Base-by-base conservation (phyloP, 2,113 vertebrate genomes). In the Nycticorax nycticorax region DNA sequence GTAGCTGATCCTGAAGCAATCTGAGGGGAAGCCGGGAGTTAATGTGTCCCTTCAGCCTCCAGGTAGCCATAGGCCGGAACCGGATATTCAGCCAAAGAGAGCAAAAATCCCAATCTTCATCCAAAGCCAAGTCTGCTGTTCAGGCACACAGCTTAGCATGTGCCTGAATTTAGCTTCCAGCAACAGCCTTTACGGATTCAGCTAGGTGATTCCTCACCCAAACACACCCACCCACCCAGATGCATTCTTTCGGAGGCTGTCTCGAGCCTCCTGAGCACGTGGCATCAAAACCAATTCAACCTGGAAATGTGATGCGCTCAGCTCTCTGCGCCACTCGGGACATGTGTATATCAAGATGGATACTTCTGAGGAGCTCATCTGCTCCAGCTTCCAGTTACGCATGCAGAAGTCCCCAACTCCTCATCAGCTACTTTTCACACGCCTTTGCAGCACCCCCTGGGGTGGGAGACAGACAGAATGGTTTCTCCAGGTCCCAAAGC, bases 221-320 rank as follows among this genome's bases (percentile, higher is more conserved):
- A 83, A 57, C 32, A 79, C 39, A 57, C 14, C 8, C 64, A 53
- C 21, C 3, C 15, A 23, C 14, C 4, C 56, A 28, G 47, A 35
- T 33, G 43, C 18, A 16, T 55, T 59, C 19, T 37, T 87, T 56
- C 63, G 26, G 39, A 83, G n/a, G 7, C 52, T 50, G 11, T 41
- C 48, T 83, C 0, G 0, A 91, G 33, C 13, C 53, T 87, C 47
- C 22, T 21, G 26, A 80, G 27, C 18, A 57, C 1, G 2, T 19
- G 12, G 53, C 64, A 63, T 78, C 67, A 62, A 89, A 93, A 45
- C 10, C 23, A 60, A n/a, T 48, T 53, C 26, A 67, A 6, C n/a
- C 12, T 74, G 2, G 0, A 79, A 72, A 57, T 22, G 57, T 43
- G 28, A n/a, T 68, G 4, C 41, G n/a, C 37, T 67, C 32, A 32